Evolutionary conservation across 2,113 vertebrate genomes (phyloP).

Genomic region (Sturnira hondurensis): DNA sequence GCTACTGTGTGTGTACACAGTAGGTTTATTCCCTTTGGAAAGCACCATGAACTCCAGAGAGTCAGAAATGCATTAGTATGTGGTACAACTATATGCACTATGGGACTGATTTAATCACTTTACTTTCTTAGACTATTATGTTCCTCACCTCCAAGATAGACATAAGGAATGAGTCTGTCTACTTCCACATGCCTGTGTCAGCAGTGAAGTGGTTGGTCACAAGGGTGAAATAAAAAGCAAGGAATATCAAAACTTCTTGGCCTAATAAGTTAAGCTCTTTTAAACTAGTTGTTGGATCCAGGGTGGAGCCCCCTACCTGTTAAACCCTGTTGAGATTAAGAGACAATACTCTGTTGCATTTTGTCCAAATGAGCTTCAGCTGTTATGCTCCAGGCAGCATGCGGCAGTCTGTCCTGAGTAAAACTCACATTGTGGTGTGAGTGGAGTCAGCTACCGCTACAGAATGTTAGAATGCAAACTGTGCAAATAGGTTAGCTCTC

Average conservation of each 20-base stretch:
- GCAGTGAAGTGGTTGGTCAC: not conserved
- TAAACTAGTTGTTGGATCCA: not conserved
- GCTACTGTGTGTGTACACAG: no score
- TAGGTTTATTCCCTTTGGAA: not conserved
- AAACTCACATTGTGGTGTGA: not conserved
- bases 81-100: not conserved
- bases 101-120: not conserved
- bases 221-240: not conserved
- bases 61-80: not conserved
- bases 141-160: not conserved
- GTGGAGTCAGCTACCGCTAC: not conserved
- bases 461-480: slow-evolving; percentile 25
- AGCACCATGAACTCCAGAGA: not conserved
- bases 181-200: not conserved
- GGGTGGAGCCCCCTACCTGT: not conserved
- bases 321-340: not conserved
- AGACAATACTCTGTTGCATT: not conserved
- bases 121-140: not conserved
- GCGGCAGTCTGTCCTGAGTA: not conserved
- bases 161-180: not conserved
- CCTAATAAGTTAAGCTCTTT: not conserved
- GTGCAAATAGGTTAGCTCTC: not conserved
- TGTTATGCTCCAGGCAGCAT: not conserved
- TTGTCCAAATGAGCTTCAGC: not conserved
- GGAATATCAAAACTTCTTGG: not conserved